Conservation (phyloP, 1,140 invertebrate genomes). For the Eueides isabella region DNA sequence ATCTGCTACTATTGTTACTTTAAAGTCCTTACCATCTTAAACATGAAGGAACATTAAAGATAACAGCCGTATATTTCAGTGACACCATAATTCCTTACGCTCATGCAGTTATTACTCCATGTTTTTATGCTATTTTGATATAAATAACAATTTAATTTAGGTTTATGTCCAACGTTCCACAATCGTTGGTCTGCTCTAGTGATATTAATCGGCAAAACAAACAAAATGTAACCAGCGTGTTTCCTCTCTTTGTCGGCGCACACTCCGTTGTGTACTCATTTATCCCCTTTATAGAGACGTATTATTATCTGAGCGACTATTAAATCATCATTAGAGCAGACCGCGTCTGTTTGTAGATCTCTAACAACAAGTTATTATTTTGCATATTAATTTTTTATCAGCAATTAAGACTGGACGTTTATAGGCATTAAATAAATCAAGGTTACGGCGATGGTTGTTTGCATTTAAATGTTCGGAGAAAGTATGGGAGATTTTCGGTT, state of each 20-base stretch:
- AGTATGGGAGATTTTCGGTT: conserved; percentile 21
- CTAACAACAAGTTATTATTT: conserved; percentile 43
- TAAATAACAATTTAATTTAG: conserved; percentile 12
- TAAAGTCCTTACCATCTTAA: not conserved
- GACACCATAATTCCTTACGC: not conserved
- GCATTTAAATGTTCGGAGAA: conserved; percentile 23
- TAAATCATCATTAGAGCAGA: conserved; percentile 49
- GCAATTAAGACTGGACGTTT: conserved; percentile 38
- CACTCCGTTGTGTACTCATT: conserved; percentile 40
- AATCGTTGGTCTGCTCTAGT: not conserved
- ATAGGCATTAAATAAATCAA: conserved; percentile 30
- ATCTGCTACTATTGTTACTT: not conserved
- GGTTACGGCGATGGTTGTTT: conserved; percentile 14
- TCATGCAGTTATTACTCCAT: not conserved
- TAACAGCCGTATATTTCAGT: not conserved
- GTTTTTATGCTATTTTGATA: conserved; percentile 1
- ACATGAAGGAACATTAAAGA: not conserved
- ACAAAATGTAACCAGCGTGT: conserved; percentile 39
- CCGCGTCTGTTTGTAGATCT: conserved; percentile 32
- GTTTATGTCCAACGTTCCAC: not conserved
- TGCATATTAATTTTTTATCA: conserved; percentile 49
- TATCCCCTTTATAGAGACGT: conserved; percentile 47
- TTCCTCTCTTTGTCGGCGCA: conserved; percentile 40
- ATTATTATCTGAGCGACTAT: conserved; percentile 42
- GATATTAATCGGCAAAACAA: conserved; percentile 45